phyloP scores from a whole-genome alignment of 2,797 vertebrate species.

The Enteromius afrohamiltoni region DNA sequence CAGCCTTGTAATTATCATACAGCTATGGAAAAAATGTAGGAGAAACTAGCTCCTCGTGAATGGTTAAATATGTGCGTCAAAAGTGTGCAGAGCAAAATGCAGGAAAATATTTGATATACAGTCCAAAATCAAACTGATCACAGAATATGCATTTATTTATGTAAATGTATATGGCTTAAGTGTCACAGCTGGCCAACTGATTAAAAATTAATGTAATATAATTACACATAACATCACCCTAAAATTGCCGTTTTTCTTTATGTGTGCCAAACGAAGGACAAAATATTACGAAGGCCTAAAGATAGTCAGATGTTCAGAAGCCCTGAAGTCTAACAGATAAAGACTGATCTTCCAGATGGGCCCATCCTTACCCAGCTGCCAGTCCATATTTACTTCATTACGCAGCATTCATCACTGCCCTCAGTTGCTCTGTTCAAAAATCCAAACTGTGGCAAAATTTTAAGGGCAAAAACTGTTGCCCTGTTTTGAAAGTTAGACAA shows the following conservation, averaged over 20 bases:
- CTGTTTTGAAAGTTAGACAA: neutral
- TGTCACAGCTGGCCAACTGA: neutral
- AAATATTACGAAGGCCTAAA: constrained; percentile 19
- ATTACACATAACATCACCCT: neutral
- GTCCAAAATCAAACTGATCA: neutral
- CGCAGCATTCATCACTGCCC: neutral
- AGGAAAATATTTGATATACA: neutral
- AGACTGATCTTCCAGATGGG: constrained; percentile 46
- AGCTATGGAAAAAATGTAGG: constrained; percentile 32
- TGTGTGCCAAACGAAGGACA: constrained; percentile 18
- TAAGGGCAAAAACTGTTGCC: neutral
- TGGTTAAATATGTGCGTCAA: constrained; percentile 32
- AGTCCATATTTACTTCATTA: constrained; percentile 26
- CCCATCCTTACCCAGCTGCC: constrained; percentile 41
- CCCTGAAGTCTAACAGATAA: constrained; percentile 42
- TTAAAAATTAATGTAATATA: neutral
- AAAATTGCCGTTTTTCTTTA: neutral
- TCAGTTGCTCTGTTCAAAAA: neutral
- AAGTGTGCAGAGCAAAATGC: constrained; percentile 5
- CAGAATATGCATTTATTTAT: neutral
- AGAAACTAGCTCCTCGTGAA: neutral
- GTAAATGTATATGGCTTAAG: neutral
- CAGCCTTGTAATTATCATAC: constrained; percentile 65
- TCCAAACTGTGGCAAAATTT: neutral
- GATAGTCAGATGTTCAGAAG: constrained; percentile 41